Conservation (phyloP, 2,888 invertebrate genomes). For the Blastobasis lacticolella region DNA sequence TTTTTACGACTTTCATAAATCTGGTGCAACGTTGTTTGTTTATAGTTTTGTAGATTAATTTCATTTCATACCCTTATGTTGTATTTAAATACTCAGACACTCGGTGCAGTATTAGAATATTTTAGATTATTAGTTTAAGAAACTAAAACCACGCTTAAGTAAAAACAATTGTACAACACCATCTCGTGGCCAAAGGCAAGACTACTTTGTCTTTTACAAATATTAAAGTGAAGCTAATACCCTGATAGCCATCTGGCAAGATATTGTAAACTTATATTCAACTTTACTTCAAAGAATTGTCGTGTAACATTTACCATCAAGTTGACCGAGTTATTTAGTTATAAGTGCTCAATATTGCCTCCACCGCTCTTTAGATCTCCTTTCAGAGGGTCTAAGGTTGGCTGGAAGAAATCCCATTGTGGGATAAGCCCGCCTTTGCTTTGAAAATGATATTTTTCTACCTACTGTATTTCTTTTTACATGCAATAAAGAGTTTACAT, state of each 20-base stretch:
- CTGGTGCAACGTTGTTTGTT: not conserved
- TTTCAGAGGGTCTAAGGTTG: too few species aligned
- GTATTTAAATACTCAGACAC: not conserved
- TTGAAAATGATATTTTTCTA: too few species aligned
- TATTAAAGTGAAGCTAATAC: not conserved
- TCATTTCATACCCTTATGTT: conserved; percentile 78
- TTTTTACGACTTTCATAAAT: not conserved
- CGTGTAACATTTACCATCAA: too few species aligned
- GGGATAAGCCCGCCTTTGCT: too few species aligned
- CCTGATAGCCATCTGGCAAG: not conserved
- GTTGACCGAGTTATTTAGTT: too few species aligned
- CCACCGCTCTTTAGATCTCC: too few species aligned
- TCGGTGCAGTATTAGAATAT: not conserved
- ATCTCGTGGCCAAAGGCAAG: not conserved
- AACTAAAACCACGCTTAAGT: not conserved
- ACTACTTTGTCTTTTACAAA: not conserved
- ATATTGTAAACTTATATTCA: not conserved
- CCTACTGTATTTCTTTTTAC: too few species aligned
- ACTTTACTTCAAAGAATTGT: too few species aligned
- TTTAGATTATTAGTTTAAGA: not conserved
- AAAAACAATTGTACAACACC: not conserved
- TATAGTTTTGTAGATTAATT: not conserved
- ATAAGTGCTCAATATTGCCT: too few species aligned
- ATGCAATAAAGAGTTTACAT: too few species aligned
- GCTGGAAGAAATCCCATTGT: too few species aligned